Conservation (phyloP, 2,113 vertebrate genomes). For the Mellivora capensis region DNA sequence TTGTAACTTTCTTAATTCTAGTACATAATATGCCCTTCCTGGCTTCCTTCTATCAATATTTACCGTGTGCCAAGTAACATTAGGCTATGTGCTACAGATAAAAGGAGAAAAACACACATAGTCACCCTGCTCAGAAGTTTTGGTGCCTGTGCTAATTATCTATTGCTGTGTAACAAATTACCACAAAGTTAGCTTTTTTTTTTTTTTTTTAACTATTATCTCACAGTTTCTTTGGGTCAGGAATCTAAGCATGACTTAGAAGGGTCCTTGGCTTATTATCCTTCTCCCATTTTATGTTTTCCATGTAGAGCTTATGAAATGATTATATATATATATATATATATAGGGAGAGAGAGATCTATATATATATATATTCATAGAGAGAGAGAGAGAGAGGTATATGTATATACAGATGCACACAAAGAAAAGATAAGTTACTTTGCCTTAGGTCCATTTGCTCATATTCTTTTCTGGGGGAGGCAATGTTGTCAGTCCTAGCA, state of each 20-base stretch:
- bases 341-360: too few relatives aligned
- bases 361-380: neutral
- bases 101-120: neutral
- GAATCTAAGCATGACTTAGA: neutral
- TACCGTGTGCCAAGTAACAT: neutral
- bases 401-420: neutral
- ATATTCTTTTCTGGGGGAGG: neutral
- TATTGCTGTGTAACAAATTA: neutral
- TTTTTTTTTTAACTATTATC: neutral
- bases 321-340: neutral
- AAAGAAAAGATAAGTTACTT: neutral
- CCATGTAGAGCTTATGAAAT: neutral
- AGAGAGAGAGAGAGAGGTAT: neutral
- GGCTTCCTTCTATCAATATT: neutral
- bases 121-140: neutral
- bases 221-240: neutral
- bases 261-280: neutral
- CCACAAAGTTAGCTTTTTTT: neutral
- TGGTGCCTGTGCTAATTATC: neutral
- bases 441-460: neutral
- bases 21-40: fast-evolving
- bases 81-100: neutral
- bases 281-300: neutral
- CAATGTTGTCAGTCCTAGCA: neutral
- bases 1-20: neutral